A percentile compares a stretch with the other conserved stretches of the same genome.
Evolutionary conservation across 2,113 vertebrate genomes (phyloP).

Genomic region (Corvus hawaiiensis): DNA sequence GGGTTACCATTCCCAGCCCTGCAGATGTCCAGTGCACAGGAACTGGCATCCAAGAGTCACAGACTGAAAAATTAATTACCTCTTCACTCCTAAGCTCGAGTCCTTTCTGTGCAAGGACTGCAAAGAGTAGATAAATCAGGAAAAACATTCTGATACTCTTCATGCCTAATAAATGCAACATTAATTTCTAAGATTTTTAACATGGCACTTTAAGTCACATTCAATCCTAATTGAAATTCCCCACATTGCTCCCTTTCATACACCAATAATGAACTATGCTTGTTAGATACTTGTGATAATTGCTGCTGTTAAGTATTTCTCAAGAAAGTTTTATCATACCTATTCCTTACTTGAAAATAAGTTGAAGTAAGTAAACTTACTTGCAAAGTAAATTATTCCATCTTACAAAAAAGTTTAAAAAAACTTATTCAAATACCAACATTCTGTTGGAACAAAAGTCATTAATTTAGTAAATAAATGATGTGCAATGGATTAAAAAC

Average conservation of each 20-base stretch:
- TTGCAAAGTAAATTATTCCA: not conserved
- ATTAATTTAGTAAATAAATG: not conserved
- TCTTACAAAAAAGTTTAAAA: not conserved
- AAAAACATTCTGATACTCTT: not conserved
- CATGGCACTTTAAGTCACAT: not conserved
- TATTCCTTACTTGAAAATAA: not conserved
- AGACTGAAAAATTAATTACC: not conserved
- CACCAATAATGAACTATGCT: not conserved
- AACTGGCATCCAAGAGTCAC: not conserved
- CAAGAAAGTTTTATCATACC: not conserved
- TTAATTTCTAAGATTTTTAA: not conserved
- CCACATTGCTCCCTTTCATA: not conserved
- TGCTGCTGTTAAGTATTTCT: not conserved
- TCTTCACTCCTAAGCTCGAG: not conserved
- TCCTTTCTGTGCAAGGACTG: not conserved
- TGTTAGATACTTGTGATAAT: not conserved
- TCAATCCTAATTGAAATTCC: not conserved
- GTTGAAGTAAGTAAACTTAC: not conserved
- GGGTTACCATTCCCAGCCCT: not conserved
- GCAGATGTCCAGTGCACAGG: not conserved
- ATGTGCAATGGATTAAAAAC: not conserved
- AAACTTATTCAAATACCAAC: not conserved
- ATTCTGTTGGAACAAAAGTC: not conserved
- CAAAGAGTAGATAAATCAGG: not conserved
- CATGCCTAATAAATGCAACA: not conserved